Conservation (phyloP, 2,113 vertebrate genomes). For the Tyto alba region DNA sequence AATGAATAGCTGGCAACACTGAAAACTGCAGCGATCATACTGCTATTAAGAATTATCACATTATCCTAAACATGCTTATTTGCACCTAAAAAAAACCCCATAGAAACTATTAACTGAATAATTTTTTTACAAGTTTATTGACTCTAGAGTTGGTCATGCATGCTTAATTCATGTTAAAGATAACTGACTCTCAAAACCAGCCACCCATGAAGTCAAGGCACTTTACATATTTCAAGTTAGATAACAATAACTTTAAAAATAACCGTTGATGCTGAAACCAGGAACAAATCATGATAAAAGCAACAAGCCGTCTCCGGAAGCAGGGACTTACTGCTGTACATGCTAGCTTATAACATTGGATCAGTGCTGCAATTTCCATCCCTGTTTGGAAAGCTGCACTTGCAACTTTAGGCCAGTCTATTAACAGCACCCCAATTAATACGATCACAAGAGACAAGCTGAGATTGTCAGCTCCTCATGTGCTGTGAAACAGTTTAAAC, state of each 20-base stretch:
- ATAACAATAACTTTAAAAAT: rapidly evolving
- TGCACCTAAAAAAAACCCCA: not conserved
- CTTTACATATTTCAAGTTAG: no score
- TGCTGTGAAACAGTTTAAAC: rapidly evolving
- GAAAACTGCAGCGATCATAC: not conserved
- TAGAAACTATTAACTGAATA: not conserved
- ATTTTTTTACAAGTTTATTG: not conserved
- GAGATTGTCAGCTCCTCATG: rapidly evolving
- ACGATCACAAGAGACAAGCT: rapidly evolving
- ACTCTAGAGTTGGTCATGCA: not conserved
- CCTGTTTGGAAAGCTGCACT: rapidly evolving
- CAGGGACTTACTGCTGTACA: not conserved
- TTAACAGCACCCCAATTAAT: no score
- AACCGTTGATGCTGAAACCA: not conserved
- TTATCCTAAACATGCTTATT: rapidly evolving
- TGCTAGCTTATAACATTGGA: not conserved
- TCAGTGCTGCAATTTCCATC: not conserved
- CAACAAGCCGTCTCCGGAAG: not conserved
- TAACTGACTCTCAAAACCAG: not conserved
- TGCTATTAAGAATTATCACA: not conserved
- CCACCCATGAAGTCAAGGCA: not conserved
- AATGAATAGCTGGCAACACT: not conserved
- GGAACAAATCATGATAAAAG: not conserved
- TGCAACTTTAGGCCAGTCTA: rapidly evolving
- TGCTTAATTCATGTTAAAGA: not conserved